Evolutionary conservation across 37 sponge, comb jelly and placozoan genomes (phyloP).

Genomic region (Beroe ovata): DNA sequence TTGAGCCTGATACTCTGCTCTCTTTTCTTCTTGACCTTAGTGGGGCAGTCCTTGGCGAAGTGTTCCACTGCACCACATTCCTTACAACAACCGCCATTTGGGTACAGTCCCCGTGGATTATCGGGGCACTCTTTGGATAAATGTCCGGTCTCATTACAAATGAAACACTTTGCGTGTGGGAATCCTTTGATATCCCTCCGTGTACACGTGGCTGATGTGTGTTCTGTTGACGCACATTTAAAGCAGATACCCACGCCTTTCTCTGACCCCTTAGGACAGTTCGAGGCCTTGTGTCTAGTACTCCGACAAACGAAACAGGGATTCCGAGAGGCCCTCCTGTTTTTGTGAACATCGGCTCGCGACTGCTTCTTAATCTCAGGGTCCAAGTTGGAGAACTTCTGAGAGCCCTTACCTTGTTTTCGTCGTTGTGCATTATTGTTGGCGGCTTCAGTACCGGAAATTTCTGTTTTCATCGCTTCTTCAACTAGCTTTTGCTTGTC

Average conservation of each 20-base stretch:
- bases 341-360: constrained; percentile 30
- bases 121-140: constrained; percentile 81
- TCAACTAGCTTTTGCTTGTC: constrained; percentile 67
- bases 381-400: constrained; percentile 46
- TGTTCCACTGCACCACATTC: constrained; percentile 67
- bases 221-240: constrained; percentile 82
- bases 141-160: constrained; percentile 86
- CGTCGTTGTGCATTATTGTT: too few species aligned
- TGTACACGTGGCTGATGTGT: constrained; percentile 73
- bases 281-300: constrained; percentile 72
- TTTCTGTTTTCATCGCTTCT: constrained; percentile 33
- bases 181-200: constrained; percentile 69
- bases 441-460: not conserved
- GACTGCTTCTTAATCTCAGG: not conserved
- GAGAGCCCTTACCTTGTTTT: constrained; percentile 56
- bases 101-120: constrained; percentile 88
- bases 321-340: constrained; percentile 43
- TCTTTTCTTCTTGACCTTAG: not conserved
- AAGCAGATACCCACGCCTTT: constrained; percentile 73
- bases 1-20: constrained; percentile 3
- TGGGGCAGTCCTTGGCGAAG: constrained; percentile 67
- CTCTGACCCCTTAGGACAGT: constrained; percentile 70
- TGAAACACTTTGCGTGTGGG: constrained; percentile 93
- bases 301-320: constrained; percentile 83
- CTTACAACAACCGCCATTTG: constrained; percentile 75